Evolutionary conservation across 2,797 vertebrate species (phyloP).

Genomic region (Acipenser transmontanus): DNA sequence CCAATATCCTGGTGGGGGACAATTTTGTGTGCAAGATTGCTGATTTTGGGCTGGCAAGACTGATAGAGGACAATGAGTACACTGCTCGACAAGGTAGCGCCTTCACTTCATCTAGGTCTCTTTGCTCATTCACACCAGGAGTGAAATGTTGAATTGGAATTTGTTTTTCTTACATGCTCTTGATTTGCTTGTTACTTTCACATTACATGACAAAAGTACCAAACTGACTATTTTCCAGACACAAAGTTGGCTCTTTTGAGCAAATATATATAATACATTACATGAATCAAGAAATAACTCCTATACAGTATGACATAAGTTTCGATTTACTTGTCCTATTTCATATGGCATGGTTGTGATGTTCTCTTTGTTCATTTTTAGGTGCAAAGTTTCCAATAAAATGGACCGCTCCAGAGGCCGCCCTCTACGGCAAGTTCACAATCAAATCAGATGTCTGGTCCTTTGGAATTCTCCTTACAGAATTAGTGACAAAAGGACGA

Average conservation of each 20-base stretch:
- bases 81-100: conserved; percentile 85
- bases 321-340: not conserved
- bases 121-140: no score
- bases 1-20: conserved; percentile 91
- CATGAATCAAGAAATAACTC: no score
- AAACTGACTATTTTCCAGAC: no score
- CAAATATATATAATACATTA: no score
- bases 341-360: conserved; percentile 8
- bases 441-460: conserved; percentile 98
- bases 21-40: conserved; percentile 93
- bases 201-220: no score
- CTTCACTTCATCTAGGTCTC: no score
- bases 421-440: conserved; percentile 90
- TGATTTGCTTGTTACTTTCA: no score
- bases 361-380: conserved; percentile 35
- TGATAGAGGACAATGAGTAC: conserved; percentile 96
- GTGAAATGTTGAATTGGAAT: no score
- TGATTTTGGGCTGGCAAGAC: conserved; percentile 85
- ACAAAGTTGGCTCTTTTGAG: no score
- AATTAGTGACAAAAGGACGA: conserved; percentile 93
- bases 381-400: conserved; percentile 97
- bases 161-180: no score
- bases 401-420: conserved; percentile 92
- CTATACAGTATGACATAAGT: no score
- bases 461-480: conserved; percentile 90